Evolutionary conservation across 37 sponge, comb jelly and placozoan species (phyloP).

Genomic region (Bolinopsis microptera): DNA sequence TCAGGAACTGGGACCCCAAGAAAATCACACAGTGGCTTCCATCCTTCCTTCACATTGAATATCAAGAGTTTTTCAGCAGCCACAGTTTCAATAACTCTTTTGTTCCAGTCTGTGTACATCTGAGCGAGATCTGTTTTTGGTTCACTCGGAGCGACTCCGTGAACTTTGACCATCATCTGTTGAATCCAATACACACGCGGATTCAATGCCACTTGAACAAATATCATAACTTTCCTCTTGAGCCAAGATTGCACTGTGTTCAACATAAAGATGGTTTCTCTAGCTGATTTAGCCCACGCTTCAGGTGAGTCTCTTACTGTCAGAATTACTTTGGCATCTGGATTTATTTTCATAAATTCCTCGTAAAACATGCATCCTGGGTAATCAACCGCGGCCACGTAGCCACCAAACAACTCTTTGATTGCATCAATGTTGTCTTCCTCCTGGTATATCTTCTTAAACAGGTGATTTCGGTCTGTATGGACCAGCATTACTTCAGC

Average conservation of each 20-base stretch:
- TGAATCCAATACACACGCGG: not conserved
- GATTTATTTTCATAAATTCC: not conserved
- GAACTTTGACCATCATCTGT: not conserved
- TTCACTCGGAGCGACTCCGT: not conserved
- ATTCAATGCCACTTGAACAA: too few relatives aligned
- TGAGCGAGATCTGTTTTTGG: not conserved
- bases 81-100: not conserved
- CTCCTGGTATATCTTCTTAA: not conserved
- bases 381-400: not conserved
- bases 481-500: not conserved
- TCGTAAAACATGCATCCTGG: not conserved
- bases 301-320: constrained; percentile 36
- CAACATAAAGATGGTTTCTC: not conserved
- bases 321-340: not conserved
- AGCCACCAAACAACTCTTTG: not conserved
- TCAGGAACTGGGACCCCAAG: constrained; percentile 21
- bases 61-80: constrained; percentile 29
- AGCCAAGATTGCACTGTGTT: not conserved
- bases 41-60: constrained; percentile 31
- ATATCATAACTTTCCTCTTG: not conserved
- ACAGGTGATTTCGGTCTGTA: not conserved
- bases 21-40: constrained; percentile 12
- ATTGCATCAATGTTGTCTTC: not conserved
- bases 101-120: constrained; percentile 17
- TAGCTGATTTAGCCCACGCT: not conserved